Evolutionary conservation across 2,888 invertebrate genomes (phyloP).

Genomic region (Laspeyria flexula): DNA sequence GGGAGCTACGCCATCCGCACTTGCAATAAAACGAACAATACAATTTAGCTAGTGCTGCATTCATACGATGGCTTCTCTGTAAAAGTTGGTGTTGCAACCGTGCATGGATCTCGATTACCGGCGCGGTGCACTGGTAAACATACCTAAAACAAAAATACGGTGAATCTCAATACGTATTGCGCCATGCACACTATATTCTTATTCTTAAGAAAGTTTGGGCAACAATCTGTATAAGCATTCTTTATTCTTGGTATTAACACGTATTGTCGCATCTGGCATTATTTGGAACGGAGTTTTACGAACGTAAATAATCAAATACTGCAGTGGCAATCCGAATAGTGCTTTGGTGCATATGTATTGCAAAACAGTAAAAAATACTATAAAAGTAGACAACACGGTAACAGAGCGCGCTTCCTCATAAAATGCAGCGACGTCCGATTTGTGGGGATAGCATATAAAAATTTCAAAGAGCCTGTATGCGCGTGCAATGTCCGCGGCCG

Average conservation of each 20-base stretch:
- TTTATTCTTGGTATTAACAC: neutral
- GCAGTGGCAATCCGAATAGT: slow-evolving; percentile 19
- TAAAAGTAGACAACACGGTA: slow-evolving; percentile 54
- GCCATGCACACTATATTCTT: neutral
- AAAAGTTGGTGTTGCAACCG: slow-evolving; percentile 63
- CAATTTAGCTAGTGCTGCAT: slow-evolving; percentile 81
- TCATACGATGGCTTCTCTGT: slow-evolving; percentile 71
- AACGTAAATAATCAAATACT: neutral
- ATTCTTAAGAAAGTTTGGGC: neutral
- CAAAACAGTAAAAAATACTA: slow-evolving; percentile 36
- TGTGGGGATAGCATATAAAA: slow-evolving; percentile 81
- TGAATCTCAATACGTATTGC: slow-evolving; percentile 43
- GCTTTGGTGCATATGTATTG: slow-evolving; percentile 27
- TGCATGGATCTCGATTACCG: slow-evolving; percentile 60
- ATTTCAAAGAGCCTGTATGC: slow-evolving; percentile 75
- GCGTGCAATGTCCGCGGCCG: slow-evolving; percentile 70
- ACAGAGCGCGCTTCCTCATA: slow-evolving; percentile 66
- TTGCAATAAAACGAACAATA: slow-evolving; percentile 83
- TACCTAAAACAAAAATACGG: slow-evolving; percentile 56
- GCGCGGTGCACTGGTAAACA: slow-evolving; percentile 34
- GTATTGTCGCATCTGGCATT: neutral
- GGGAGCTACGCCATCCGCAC: slow-evolving; percentile 76
- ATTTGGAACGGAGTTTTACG: neutral
- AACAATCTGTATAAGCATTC: neutral
- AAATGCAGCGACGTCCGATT: slow-evolving; percentile 76